phyloP scores from a whole-genome alignment of 2,888 invertebrate species.

The Ophonus ardosiacus region DNA sequence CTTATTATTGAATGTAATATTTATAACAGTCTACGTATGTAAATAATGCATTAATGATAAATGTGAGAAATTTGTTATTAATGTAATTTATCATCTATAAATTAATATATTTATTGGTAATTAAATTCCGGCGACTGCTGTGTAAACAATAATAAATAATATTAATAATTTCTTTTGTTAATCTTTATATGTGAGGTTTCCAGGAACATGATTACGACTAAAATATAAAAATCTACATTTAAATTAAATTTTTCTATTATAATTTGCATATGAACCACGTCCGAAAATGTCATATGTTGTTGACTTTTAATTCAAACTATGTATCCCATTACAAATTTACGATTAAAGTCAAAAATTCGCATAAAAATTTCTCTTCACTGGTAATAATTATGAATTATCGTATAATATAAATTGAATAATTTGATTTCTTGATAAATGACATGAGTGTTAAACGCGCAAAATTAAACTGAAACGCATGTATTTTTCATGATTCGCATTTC shows the following conservation, averaged over 20 bases:
- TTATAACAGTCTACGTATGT: not conserved
- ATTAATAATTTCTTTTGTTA: not conserved
- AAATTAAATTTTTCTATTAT: not conserved
- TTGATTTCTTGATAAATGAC: not conserved
- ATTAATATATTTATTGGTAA: not conserved
- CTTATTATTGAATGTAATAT: not conserved
- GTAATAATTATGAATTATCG: not conserved
- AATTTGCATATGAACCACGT: not conserved
- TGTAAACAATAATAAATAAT: not conserved
- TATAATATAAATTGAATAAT: not conserved
- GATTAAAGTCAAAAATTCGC: not conserved
- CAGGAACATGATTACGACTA: not conserved
- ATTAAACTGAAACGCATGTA: conserved; percentile 28
- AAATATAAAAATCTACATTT: not conserved
- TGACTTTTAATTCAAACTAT: not conserved
- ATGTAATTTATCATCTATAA: not conserved
- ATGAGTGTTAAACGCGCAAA: conserved; percentile 8
- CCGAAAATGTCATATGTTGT: not conserved
- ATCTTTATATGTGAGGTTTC: not conserved
- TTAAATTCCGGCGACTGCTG: not conserved
- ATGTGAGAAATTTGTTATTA: not conserved
- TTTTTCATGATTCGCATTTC: conserved; percentile 48
- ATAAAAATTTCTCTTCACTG: not conserved
- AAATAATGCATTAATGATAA: not conserved
- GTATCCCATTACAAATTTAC: not conserved